These are phyloP conservation scores for Uloborus plumipes DNA, from an alignment of 2,888 invertebrate genomes.

Conservation along the genomic window DNA sequence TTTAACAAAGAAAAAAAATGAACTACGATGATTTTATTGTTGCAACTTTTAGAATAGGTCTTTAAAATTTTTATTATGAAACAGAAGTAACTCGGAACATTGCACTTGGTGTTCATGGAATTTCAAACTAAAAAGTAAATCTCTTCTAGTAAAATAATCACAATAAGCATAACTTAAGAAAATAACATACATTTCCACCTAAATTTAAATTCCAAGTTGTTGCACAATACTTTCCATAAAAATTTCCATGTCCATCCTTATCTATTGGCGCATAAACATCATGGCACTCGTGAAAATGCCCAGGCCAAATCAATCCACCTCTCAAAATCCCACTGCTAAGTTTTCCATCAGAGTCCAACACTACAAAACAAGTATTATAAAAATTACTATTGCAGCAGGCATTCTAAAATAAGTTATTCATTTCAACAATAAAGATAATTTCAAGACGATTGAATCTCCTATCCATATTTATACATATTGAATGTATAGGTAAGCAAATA, in stretches of 20 bases:
- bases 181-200: slow-evolving; percentile 14
- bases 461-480: no score
- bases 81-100: no score
- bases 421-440: no score
- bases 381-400: neutral
- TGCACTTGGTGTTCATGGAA: no score
- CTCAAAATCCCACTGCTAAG: slow-evolving; percentile 34
- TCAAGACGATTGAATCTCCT: no score
- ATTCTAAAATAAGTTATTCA: no score
- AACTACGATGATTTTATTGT: no score
- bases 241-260: slow-evolving; percentile 34
- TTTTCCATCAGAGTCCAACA: slow-evolving; percentile 61
- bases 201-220: slow-evolving; percentile 38
- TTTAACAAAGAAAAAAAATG: no score
- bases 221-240: slow-evolving; percentile 52
- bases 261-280: slow-evolving; percentile 41
- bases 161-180: neutral
- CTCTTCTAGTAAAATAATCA: no score
- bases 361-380: slow-evolving; percentile 15
- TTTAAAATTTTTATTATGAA: no score
- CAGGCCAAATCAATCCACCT: slow-evolving; percentile 53
- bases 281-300: slow-evolving; percentile 49
- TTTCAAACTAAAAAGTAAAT: neutral
- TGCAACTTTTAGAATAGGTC: no score
- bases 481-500: no score